Conservation (phyloP, 2,888 invertebrate genomes). For the Drosophila kuntzei region DNA sequence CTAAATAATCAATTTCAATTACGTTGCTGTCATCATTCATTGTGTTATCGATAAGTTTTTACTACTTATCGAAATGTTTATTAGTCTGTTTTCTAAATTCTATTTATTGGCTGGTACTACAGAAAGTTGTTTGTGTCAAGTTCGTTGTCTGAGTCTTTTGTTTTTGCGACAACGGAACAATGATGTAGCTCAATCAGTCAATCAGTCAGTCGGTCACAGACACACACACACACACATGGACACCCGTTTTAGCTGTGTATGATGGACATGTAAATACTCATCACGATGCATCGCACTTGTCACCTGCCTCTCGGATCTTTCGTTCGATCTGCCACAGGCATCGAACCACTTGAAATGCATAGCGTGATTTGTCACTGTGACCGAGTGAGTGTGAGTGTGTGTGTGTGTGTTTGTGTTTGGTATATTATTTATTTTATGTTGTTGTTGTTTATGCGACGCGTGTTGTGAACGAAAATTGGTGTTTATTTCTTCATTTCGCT, state of each 20-base stretch:
- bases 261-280: slow-evolving; percentile 21
- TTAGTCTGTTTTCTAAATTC: slow-evolving; percentile 12
- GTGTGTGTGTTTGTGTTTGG: slow-evolving; percentile 15
- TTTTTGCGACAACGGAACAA: slow-evolving; percentile 4
- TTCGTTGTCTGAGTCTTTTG: slow-evolving; percentile 48
- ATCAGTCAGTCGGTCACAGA: slow-evolving; percentile 26
- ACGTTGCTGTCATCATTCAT: not conserved
- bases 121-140: slow-evolving; percentile 30
- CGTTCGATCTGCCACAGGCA: slow-evolving; percentile 31
- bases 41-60: not conserved
- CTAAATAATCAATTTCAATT: no score
- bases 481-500: slow-evolving; percentile 64
- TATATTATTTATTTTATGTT: slow-evolving; percentile 31
- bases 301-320: slow-evolving; percentile 20
- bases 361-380: slow-evolving; percentile 11
- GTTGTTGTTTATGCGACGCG: slow-evolving; percentile 40
- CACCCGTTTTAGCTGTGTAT: slow-evolving; percentile 15
- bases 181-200: slow-evolving; percentile 22
- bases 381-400: slow-evolving; percentile 4
- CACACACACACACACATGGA: slow-evolving; percentile 5
- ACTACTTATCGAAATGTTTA: not conserved
- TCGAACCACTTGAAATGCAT: slow-evolving; percentile 48
- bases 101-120: not conserved
- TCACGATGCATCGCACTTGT: slow-evolving; percentile 35
- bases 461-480: slow-evolving; percentile 47